phyloP scores from a whole-genome alignment of 1,140 invertebrate species.

The Penaeus indicus region DNA sequence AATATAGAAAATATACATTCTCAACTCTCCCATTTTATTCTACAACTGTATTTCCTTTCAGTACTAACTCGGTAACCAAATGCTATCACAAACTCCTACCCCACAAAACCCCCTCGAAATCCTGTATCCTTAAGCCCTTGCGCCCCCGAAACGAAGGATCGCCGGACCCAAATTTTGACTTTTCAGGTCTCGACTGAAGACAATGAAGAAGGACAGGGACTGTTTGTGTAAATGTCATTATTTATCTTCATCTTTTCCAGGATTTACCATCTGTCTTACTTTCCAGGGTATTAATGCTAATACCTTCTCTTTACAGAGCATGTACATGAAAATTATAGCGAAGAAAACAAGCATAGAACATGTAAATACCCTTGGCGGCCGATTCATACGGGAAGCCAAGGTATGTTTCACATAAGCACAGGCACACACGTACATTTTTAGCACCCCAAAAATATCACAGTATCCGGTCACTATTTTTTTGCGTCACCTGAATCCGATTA shows the following conservation, averaged over 20 bases:
- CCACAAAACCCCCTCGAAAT: not conserved
- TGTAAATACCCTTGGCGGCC: slow-evolving; percentile 93
- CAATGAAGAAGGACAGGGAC: slow-evolving; percentile 11
- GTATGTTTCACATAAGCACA: slow-evolving; percentile 76
- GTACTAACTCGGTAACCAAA: slow-evolving; percentile 46
- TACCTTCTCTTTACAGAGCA: slow-evolving; percentile 65
- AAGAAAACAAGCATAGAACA: slow-evolving; percentile 90
- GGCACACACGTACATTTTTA: slow-evolving; percentile 53
- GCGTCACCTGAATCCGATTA: too few species aligned
- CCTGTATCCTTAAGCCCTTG: too few species aligned
- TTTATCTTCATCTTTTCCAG: slow-evolving; percentile 30
- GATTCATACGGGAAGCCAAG: slow-evolving; percentile 97
- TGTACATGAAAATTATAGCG: slow-evolving; percentile 67
- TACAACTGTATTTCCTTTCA: slow-evolving; percentile 51
- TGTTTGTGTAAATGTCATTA: not conserved
- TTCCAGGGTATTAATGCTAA: slow-evolving; percentile 61
- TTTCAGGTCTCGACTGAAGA: not conserved
- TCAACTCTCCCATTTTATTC: slow-evolving; percentile 18
- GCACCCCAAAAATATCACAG: slow-evolving; percentile 11
- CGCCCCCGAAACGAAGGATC: too few species aligned
- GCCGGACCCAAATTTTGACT: slow-evolving; percentile 3
- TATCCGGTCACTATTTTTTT: too few species aligned
- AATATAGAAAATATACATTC: too few species aligned
- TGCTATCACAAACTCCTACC: slow-evolving; percentile 42
- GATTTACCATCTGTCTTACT: slow-evolving; percentile 29